phyloP scores from a whole-genome alignment of 2,797 vertebrate genomes.

The Muraenolepis orangiensis region DNA sequence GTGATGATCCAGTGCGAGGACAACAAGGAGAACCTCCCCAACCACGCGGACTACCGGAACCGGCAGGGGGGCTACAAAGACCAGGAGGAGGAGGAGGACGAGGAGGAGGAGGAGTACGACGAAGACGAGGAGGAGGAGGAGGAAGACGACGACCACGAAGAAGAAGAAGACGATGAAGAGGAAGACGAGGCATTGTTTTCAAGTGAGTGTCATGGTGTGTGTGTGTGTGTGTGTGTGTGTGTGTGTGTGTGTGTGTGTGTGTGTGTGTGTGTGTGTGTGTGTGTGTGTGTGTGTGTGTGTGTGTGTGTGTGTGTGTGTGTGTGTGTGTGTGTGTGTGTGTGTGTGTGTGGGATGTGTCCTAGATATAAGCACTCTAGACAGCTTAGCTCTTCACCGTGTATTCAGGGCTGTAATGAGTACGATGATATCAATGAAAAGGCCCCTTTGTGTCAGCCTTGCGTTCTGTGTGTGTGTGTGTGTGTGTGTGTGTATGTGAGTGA shows the following conservation, averaged over 20 bases:
- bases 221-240: neutral
- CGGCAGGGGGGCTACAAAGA: constrained; percentile 81
- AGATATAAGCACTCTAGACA: neutral
- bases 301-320: neutral
- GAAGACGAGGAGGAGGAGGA: constrained; percentile 63
- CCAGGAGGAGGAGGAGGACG: constrained; percentile 80
- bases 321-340: neutral
- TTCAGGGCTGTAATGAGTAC: neutral
- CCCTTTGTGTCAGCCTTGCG: neutral
- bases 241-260: neutral
- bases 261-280: neutral
- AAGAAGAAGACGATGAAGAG: constrained; percentile 50
- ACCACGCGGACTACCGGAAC: constrained; percentile 83
- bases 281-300: neutral
- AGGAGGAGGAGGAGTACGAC: constrained; percentile 75
- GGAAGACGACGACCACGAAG: constrained; percentile 60
- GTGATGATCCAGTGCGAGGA: constrained; percentile 92
- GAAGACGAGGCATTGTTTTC: constrained; percentile 85
- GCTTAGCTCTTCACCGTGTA: neutral
- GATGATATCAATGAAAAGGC: neutral
- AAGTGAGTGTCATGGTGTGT: constrained; percentile 68
- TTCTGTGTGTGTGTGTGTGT: neutral
- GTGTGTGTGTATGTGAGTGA: neutral
- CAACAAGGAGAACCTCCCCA: constrained; percentile 94
- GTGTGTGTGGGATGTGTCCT: neutral